A percentile compares a stretch with the other conserved stretches of the same genome.
These are phyloP conservation scores for Selene dorsalis DNA, from an alignment of 2,797 vertebrate genomes.

Conservation along the genomic window DNA sequence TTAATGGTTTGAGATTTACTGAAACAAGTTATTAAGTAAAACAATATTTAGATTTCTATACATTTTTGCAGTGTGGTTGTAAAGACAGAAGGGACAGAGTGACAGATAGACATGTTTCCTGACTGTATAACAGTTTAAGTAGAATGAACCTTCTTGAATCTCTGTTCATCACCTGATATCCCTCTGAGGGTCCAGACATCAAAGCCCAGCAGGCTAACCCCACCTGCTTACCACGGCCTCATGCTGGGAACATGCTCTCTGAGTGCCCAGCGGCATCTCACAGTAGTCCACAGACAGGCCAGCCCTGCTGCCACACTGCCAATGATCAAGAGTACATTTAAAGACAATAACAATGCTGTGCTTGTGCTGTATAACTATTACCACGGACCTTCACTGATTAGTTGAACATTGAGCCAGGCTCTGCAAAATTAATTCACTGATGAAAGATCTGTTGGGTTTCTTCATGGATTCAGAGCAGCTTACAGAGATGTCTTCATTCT, in stretches of 20 bases:
- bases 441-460: not conserved
- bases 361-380: slow-evolving; percentile 16
- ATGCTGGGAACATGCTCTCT: slow-evolving; percentile 35
- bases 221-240: slow-evolving; percentile 11
- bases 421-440: not conserved
- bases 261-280: slow-evolving; percentile 41
- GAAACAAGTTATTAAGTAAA: not conserved
- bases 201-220: slow-evolving; percentile 32
- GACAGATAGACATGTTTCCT: not conserved
- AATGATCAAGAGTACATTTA: slow-evolving; percentile 54
- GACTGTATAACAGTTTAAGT: slow-evolving; percentile 36
- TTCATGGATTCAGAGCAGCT: not conserved
- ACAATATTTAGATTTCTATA: too few relatives aligned
- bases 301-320: not conserved
- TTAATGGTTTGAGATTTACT: not conserved
- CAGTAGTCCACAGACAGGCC: slow-evolving; percentile 16
- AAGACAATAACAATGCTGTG: slow-evolving; percentile 39
- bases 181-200: slow-evolving; percentile 45
- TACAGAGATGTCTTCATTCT: not conserved
- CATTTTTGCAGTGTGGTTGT: too few relatives aligned
- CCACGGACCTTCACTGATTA: slow-evolving; percentile 12
- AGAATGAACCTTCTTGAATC: slow-evolving; percentile 23
- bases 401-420: not conserved
- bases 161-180: slow-evolving; percentile 33
- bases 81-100: too few relatives aligned